Evolutionary conservation across 2,797 vertebrate genomes (phyloP).

Genomic region (Hoplostethus mediterraneus): DNA sequence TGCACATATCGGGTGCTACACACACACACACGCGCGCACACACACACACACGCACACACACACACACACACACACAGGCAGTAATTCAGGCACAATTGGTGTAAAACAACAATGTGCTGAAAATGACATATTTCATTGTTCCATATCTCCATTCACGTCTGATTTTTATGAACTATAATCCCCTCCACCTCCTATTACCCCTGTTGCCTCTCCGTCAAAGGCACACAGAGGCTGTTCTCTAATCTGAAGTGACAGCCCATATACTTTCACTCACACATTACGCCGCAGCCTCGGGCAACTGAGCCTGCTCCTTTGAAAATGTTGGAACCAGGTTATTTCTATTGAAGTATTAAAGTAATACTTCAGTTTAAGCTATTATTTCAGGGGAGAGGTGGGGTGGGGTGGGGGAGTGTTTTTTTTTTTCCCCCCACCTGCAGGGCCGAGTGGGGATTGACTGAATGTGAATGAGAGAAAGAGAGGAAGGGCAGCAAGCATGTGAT

Average conservation of each 20-base stretch:
- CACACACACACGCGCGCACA: not conserved
- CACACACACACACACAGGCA: conserved; percentile 2
- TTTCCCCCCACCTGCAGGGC: conserved; percentile 42
- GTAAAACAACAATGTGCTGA: conserved; percentile 55
- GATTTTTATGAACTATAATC: conserved; percentile 97
- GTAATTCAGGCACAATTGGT: conserved; percentile 50
- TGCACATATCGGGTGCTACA: not conserved
- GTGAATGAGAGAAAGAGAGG: conserved; percentile 34
- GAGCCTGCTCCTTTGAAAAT: conserved; percentile 94
- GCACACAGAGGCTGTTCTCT: conserved; percentile 92
- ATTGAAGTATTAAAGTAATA: conserved; percentile 99
- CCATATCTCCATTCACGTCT: conserved; percentile 88
- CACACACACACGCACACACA: not conserved
- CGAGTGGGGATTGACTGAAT: conserved; percentile 61
- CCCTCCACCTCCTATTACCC: conserved; percentile 94
- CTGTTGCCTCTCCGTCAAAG: conserved; percentile 93
- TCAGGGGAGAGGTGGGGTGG: conserved; percentile 63
- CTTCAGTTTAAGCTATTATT: conserved; percentile 98
- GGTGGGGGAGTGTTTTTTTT: conserved; percentile 40
- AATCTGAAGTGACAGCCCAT: conserved; percentile 98
- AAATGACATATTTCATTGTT: conserved; percentile 74
- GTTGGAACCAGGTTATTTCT: conserved; percentile 99
- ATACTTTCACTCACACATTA: conserved; percentile 98
- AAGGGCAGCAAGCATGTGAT: not conserved
- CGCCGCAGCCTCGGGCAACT: conserved; percentile 92